A percentile compares a stretch with the other conserved stretches of the same genome.
These are phyloP conservation scores for Tringa solitaria DNA, from an alignment of 2,113 vertebrate species.

Conservation along the genomic window DNA sequence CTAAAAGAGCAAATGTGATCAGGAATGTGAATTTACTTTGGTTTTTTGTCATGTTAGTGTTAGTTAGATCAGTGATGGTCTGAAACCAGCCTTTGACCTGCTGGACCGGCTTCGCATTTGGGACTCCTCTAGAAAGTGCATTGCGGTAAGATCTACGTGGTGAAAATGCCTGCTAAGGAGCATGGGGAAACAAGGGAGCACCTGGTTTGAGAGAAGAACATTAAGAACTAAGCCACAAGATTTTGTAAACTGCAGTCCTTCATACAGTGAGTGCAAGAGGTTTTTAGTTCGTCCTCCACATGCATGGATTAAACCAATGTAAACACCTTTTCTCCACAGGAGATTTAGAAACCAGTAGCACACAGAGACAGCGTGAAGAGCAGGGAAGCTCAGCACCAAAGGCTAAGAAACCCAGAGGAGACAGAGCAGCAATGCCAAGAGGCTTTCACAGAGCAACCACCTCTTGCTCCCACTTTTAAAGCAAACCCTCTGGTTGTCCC, in stretches of 20 bases:
- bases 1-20: not conserved
- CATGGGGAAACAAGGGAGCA: not conserved
- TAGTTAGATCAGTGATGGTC: not conserved
- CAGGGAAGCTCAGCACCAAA: not conserved
- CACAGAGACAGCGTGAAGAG: not conserved
- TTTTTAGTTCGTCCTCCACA: not conserved
- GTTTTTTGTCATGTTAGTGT: not conserved
- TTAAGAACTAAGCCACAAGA: rapidly evolving
- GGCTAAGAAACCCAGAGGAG: not conserved
- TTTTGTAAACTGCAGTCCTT: not conserved
- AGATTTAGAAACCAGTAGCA: not conserved
- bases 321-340: not conserved
- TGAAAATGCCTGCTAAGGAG: not conserved
- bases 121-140: not conserved
- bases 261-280: not conserved
- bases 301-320: not conserved
- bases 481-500: not conserved
- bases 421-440: not conserved
- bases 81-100: not conserved
- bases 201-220: not conserved
- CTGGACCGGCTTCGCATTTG: not conserved
- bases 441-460: rapidly evolving
- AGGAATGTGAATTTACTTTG: not conserved
- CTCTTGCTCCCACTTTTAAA: not conserved
- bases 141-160: rapidly evolving